A percentile compares a stretch with the other conserved stretches of the same genome.
Conservation (phyloP, 2,888 invertebrate species). For the Lymantria monacha region DNA sequence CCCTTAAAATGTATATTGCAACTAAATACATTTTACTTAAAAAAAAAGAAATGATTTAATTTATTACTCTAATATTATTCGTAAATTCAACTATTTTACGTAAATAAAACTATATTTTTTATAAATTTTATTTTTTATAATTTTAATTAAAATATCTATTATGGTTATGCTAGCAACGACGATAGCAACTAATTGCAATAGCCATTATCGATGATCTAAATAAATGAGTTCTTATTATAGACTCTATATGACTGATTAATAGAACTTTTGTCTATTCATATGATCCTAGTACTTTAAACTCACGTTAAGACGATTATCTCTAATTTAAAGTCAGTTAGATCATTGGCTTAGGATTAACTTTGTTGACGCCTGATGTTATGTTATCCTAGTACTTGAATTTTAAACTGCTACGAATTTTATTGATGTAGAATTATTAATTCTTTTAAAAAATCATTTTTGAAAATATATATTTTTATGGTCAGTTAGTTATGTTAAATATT, state of each 20-base stretch:
- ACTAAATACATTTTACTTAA: too few relatives aligned
- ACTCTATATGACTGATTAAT: conserved; percentile 7
- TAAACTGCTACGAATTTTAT: conserved; percentile 3
- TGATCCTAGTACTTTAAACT: conserved; percentile 20
- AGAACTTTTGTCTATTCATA: conserved; percentile 9
- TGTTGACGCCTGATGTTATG: conserved; percentile 1
- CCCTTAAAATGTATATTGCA: too few relatives aligned
- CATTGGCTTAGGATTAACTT: not conserved
- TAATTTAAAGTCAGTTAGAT: conserved; percentile 17
- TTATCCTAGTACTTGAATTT: conserved; percentile 1
- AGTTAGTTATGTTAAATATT: too few relatives aligned
- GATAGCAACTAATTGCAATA: conserved; percentile 7
- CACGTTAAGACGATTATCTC: conserved; percentile 8
- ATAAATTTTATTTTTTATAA: too few relatives aligned
- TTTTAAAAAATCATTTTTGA: too few relatives aligned
- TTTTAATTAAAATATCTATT: too few relatives aligned
- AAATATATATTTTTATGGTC: too few relatives aligned
- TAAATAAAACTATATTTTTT: too few relatives aligned
- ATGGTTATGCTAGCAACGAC: too few relatives aligned
- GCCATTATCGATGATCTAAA: not conserved
- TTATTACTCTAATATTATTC: too few relatives aligned
- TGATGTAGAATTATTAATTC: not conserved
- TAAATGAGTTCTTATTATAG: conserved; percentile 14
- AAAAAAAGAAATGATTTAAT: too few relatives aligned
- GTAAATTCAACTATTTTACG: too few relatives aligned